Conservation (phyloP, 2,888 invertebrate species). For the Oscheius sp. region DNA sequence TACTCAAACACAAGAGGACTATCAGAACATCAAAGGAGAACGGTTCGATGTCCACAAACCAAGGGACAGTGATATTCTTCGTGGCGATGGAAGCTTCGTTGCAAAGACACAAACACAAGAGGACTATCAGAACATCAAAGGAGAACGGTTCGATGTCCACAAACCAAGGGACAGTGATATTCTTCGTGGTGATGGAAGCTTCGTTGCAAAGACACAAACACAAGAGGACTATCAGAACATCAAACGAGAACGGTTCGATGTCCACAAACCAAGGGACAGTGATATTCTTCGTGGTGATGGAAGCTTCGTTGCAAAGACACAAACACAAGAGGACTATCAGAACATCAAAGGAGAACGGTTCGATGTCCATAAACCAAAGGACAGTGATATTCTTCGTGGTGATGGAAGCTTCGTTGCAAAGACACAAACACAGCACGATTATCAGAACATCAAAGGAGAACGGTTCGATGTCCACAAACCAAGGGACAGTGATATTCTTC, state of each 20-base stretch:
- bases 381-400: background rate
- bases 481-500: background rate
- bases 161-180: background rate
- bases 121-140: background rate
- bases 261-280: background rate
- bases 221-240: background rate
- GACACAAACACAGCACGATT: background rate
- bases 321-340: background rate
- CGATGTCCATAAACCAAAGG: background rate
- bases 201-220: background rate
- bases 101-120: background rate
- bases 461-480: background rate
- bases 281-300: background rate
- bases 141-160: background rate
- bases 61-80: background rate
- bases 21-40: background rate
- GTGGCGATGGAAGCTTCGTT: background rate
- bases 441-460: background rate
- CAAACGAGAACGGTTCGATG: background rate
- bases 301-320: background rate
- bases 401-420: background rate
- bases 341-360: background rate
- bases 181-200: background rate
- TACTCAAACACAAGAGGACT: background rate
- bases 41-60: background rate